A percentile compares a stretch with the other conserved stretches of the same genome.
phyloP scores from a whole-genome alignment of 2,888 invertebrate species.

The Allygus modestus region DNA sequence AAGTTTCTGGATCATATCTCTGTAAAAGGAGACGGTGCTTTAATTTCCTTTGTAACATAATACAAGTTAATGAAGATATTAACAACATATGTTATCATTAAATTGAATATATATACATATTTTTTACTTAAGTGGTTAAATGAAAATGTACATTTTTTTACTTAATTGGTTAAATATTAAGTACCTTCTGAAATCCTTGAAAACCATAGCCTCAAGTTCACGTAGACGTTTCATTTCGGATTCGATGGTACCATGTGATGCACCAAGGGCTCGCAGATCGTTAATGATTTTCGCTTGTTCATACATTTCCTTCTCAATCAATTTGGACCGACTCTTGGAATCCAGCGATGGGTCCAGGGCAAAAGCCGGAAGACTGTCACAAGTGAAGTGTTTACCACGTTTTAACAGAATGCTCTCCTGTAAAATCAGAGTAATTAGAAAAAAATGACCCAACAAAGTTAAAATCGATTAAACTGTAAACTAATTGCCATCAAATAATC shows the following conservation, averaged over 20 bases:
- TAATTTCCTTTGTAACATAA: not conserved
- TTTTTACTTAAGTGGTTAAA: not conserved
- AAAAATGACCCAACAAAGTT: too few relatives aligned
- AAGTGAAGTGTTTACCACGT: constrained; percentile 80
- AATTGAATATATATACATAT: not conserved
- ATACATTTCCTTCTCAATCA: constrained; percentile 98
- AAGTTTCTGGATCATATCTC: constrained; percentile 95
- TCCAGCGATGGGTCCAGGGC: constrained; percentile 89
- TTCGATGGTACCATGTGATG: constrained; percentile 93
- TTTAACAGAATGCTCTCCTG: constrained; percentile 84
- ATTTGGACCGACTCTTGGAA: constrained; percentile 90
- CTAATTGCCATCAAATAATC: too few relatives aligned
- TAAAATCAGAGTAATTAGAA: too few relatives aligned
- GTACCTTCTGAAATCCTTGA: constrained; percentile 92
- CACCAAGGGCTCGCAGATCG: constrained; percentile 92
- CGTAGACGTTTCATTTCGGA: constrained; percentile 94
- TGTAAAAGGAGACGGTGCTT: constrained; percentile 69
- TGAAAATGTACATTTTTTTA: not conserved
- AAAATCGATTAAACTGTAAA: too few relatives aligned
- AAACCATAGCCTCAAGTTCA: constrained; percentile 95
- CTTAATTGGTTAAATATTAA: not conserved
- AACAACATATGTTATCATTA: not conserved
- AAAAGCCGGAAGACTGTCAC: constrained; percentile 88
- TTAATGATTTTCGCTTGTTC: constrained; percentile 97
- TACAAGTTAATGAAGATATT: too few relatives aligned